phyloP scores from a whole-genome alignment of 2,888 invertebrate genomes.

The Yponomeuta sedellus region DNA sequence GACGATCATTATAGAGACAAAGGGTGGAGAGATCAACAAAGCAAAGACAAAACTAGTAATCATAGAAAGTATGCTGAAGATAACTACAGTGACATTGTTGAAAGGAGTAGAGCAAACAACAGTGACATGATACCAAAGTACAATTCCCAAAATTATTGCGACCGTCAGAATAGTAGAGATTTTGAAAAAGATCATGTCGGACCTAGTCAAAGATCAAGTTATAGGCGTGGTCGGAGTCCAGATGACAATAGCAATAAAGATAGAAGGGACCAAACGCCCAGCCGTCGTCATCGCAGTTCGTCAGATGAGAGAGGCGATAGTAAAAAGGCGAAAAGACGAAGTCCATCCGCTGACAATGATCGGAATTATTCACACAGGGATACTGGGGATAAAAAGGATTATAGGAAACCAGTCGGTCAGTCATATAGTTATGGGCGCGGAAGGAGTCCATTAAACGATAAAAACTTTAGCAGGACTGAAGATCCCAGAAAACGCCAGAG shows the following conservation, averaged over 20 bases:
- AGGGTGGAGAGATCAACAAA: not conserved
- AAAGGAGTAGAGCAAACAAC: not conserved
- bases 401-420: not conserved
- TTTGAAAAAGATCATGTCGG: not conserved
- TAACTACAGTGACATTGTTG: not conserved
- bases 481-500: slow-evolving; percentile 10
- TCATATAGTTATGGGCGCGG: not conserved
- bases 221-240: slow-evolving; percentile 28
- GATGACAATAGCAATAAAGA: slow-evolving; percentile 18
- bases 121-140: not conserved
- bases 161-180: not conserved
- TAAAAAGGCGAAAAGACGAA: not conserved
- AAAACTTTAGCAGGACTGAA: slow-evolving; percentile 4
- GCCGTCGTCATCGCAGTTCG: not conserved
- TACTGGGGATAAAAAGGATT: not conserved
- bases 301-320: slow-evolving; percentile 4
- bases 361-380: not conserved
- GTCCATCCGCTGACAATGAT: not conserved
- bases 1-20: slow-evolving; percentile 6
- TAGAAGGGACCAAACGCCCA: not conserved
- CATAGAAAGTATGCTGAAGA: not conserved
- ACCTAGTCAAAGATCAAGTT: slow-evolving; percentile 27
- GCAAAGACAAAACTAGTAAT: not conserved
- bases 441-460: slow-evolving; percentile 50
- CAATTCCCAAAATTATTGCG: not conserved